Conservation (phyloP, 2,113 vertebrate species). For the Rynchops niger region DNA sequence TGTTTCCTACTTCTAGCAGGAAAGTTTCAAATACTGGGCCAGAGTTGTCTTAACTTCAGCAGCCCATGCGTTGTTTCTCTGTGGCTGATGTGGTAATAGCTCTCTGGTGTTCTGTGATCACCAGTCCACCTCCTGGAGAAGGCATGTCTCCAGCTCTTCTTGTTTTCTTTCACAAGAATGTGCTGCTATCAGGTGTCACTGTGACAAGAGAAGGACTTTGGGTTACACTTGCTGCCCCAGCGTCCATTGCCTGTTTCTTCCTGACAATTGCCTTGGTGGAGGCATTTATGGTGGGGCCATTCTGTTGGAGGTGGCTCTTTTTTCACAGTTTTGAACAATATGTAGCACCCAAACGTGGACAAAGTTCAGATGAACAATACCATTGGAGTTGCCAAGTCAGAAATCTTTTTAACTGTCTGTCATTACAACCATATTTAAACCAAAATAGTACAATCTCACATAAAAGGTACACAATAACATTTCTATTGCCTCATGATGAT, state of each 20-base stretch:
- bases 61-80: neutral
- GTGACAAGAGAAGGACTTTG: neutral
- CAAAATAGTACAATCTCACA: neutral
- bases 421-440: neutral
- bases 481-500: neutral
- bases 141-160: neutral
- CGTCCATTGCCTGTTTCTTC: neutral
- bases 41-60: neutral
- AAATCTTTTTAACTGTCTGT: neutral
- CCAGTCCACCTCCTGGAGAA: neutral
- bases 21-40: neutral
- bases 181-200: neutral
- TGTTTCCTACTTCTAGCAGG: neutral
- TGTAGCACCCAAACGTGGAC: neutral
- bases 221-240: neutral
- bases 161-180: accelerated
- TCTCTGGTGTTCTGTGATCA: neutral
- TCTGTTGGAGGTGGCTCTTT: neutral
- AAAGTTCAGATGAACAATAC: neutral
- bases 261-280: neutral
- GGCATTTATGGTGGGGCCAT: neutral
- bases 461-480: neutral
- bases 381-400: neutral
- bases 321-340: neutral
- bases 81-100: neutral